Conservation (phyloP, 2,113 vertebrate genomes). For the Cephalopterus ornatus region DNA sequence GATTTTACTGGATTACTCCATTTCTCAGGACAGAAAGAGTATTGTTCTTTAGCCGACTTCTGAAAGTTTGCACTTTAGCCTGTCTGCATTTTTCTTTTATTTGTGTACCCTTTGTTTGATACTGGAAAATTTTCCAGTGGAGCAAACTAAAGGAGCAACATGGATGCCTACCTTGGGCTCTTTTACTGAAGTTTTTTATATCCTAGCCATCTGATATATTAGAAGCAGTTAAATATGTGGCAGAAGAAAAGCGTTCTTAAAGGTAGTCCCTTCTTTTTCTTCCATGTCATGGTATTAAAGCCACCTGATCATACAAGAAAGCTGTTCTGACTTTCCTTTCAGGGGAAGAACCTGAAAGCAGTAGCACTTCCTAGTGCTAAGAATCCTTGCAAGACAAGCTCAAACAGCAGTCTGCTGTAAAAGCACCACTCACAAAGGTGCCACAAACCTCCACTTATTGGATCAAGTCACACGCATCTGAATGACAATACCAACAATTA, state of each 20-base stretch:
- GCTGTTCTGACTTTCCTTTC: background rate
- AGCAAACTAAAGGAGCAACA: background rate
- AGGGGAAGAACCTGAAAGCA: background rate
- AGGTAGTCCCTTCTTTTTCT: background rate
- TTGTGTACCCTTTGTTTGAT: background rate
- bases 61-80: background rate
- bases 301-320: background rate
- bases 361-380: background rate
- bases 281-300: background rate
- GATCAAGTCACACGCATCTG: background rate
- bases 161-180: background rate
- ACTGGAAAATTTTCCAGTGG: background rate
- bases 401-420: background rate
- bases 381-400: background rate
- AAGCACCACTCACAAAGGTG: background rate
- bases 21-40: background rate
- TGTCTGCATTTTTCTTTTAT: conserved; percentile 13
- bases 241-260: background rate
- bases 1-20: conserved; percentile 21
- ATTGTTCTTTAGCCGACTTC: background rate
- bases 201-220: background rate
- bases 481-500: conserved; percentile 24
- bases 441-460: conserved; percentile 12
- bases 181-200: background rate
- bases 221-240: background rate